phyloP scores from a whole-genome alignment of 2,888 invertebrate species.

The Theretra japonica region DNA sequence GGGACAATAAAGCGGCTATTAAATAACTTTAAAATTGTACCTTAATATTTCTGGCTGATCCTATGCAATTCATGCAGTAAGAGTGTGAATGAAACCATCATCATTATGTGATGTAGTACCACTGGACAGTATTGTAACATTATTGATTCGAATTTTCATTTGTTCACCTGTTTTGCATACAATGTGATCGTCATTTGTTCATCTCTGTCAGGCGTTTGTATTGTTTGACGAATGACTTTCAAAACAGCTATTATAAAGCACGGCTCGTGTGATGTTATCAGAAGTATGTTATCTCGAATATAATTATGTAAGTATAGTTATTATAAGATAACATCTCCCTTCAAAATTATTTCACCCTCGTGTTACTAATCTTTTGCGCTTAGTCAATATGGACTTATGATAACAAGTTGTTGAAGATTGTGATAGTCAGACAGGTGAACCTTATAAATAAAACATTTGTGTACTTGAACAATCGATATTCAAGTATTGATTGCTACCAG shows the following conservation, averaged over 20 bases:
- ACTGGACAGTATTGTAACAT: neutral
- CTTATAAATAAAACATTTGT: no score
- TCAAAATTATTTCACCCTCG: neutral
- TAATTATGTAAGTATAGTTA: slow-evolving; percentile 9
- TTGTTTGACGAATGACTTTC: slow-evolving; percentile 14
- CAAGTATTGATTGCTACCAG: no score
- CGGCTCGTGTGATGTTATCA: neutral
- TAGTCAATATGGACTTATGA: neutral
- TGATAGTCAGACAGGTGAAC: no score
- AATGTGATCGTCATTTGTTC: slow-evolving; percentile 23
- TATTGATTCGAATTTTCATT: slow-evolving; percentile 17
- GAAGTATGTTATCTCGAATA: slow-evolving; percentile 11
- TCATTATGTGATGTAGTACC: neutral
- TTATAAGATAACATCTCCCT: slow-evolving; percentile 13
- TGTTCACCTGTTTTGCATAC: slow-evolving; percentile 23
- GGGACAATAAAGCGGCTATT: no score
- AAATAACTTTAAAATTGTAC: no score
- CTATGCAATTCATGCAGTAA: neutral
- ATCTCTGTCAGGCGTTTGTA: slow-evolving; percentile 18
- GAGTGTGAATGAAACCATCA: neutral
- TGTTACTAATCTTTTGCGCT: neutral
- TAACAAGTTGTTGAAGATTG: neutral
- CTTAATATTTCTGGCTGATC: neutral
- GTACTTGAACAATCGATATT: no score
- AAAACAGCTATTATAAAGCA: neutral